Base-by-base conservation (phyloP, 2,888 invertebrate species). In the Coenonympha arcania region DNA sequence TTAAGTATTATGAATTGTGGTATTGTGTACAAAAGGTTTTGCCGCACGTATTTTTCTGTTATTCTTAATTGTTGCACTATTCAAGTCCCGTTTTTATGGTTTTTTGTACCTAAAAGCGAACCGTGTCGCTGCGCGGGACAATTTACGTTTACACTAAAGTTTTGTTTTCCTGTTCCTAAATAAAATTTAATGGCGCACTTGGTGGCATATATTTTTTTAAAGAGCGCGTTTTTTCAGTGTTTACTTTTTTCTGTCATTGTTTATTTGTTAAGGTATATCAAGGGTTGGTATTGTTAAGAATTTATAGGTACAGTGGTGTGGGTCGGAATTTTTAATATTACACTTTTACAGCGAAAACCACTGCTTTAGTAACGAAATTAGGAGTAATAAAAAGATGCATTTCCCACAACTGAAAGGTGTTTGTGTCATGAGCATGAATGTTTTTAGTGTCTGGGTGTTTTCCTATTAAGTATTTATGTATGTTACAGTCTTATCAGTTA, bases 61-160 rank as follows among this genome's bases (percentile, higher is more conserved):
- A 55, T 52, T 59, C 48, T 59, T 53, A 54, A 59, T 56, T 56
- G 55, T 57, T 52, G 57, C 50, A 50, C 54, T 46, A 49, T 55
- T 59, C 50, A 48, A 43, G 42, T 47, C 45, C 41, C 49, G 50
- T 56, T 54, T 50, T 51, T 44, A 41, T n/a, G n/a, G n/a, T n/a
- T n/a, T n/a, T n/a, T n/a, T n/a, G n/a, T 48, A 52, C 44, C 44
- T 44, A 34, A 49, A 48, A 42, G 31, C 28, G 18, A 36, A 22
- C 37, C 2, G 28, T 43, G 33, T 39, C 39, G 43, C 40, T 41
- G 50, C 51, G 47, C 48, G 44, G 46, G 46, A 55, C 48, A 53
- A 57, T 53, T 57, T 55, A 47, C 36, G 44, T 48, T 52, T 44
- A 36, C 54, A 43, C 52, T 52, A 46, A 44, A 39, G 42, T 49